Percentiles rank a stretch among this genome's conserved stretches.
Evolutionary conservation across 2,113 vertebrate species (phyloP).

Genomic region (Sprattus sprattus): DNA sequence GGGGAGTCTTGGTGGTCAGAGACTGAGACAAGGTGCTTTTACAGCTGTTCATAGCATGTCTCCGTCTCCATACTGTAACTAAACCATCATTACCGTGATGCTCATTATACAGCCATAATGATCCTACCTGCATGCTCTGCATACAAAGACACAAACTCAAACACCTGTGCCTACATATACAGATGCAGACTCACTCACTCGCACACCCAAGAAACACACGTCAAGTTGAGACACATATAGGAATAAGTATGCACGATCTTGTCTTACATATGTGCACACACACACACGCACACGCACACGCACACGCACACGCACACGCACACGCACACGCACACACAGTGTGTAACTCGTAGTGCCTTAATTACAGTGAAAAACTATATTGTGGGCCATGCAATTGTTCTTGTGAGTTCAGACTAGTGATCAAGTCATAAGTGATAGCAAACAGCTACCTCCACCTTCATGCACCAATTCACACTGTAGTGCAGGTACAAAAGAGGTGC

Average conservation of each 20-base stretch:
- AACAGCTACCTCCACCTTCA: background rate
- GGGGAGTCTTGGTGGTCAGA: background rate
- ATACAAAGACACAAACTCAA: background rate
- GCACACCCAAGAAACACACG: background rate
- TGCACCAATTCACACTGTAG: background rate
- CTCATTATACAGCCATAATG: background rate
- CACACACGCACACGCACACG: background rate
- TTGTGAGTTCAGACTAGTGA: background rate
- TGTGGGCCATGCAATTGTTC: background rate
- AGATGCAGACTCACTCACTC: background rate
- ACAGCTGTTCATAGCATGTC: background rate
- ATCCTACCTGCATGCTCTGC: background rate
- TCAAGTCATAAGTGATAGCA: background rate
- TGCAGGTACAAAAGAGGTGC: background rate
- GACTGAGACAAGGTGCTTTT: background rate
- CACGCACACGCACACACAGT: background rate
- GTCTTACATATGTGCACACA: too few species aligned
- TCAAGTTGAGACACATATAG: too few species aligned
- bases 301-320: background rate
- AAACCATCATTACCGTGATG: background rate
- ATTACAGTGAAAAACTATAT: background rate
- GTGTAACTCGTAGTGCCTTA: background rate
- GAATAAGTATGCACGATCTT: background rate
- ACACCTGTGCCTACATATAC: background rate
- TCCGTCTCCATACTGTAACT: background rate